Evolutionary conservation across 2,113 vertebrate genomes (phyloP).

Genomic region (Tetrax tetrax): DNA sequence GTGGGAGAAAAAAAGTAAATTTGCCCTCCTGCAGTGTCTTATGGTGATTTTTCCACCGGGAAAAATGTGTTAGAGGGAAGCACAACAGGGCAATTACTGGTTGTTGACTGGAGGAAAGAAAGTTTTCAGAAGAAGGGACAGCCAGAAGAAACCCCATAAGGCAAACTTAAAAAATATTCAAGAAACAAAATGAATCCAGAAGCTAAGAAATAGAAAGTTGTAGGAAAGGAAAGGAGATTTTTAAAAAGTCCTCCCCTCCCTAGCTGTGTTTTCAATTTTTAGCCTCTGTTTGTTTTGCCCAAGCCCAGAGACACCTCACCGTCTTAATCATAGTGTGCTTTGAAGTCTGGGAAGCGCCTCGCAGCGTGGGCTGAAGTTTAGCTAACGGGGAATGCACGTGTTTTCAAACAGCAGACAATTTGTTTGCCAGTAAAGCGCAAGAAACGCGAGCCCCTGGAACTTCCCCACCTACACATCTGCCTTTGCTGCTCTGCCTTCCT

Average conservation of each 20-base stretch:
- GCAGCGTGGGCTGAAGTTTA: conserved; percentile 1
- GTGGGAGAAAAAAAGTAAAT: background rate
- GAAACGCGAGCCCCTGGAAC: conserved; percentile 21
- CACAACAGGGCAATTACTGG: background rate
- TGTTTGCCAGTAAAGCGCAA: conserved; percentile 22
- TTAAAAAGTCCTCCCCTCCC: background rate
- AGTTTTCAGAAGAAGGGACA: background rate
- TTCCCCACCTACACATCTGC: conserved; percentile 56
- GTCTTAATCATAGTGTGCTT: background rate
- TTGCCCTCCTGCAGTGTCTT: background rate
- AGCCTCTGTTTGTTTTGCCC: background rate
- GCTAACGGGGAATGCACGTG: background rate
- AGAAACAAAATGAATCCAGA: background rate
- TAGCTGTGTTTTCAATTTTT: background rate
- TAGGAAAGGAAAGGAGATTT: background rate
- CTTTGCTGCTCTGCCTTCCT: background rate
- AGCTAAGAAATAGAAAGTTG: background rate
- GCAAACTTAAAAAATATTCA: background rate
- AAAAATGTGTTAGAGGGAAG: background rate
- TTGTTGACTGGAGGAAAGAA: background rate
- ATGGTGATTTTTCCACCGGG: background rate
- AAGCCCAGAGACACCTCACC: background rate
- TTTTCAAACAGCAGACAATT: background rate
- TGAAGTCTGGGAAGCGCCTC: background rate
- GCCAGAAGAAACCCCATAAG: background rate